Evolutionary conservation across 1,140 invertebrate genomes (phyloP).

Genomic region (Eueides isabella): DNA sequence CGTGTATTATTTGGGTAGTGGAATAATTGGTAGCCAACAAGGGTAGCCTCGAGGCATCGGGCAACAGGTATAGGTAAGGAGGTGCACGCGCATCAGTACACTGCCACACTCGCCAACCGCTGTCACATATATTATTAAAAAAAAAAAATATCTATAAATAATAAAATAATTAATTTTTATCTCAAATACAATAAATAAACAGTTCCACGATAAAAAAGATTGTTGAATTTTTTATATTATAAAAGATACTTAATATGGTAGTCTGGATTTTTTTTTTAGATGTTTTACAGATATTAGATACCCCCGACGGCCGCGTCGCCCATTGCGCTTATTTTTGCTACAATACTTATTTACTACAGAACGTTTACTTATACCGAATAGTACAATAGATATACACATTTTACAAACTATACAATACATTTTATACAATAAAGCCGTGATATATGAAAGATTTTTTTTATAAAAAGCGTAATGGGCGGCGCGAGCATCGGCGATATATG

Average conservation of each 20-base stretch:
- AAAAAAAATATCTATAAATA: too few relatives aligned
- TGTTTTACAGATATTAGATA: conserved; percentile 78
- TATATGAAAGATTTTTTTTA: conserved; percentile 74
- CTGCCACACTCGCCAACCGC: conserved; percentile 80
- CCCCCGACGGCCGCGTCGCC: conserved; percentile 63
- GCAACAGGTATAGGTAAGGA: conserved; percentile 64
- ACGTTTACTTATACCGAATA: conserved; percentile 69
- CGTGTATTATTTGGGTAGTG: conserved; percentile 45
- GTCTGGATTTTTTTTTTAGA: conserved; percentile 81
- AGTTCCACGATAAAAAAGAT: conserved; percentile 81
- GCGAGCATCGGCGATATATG: conserved; percentile 48
- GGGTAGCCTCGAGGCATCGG: conserved; percentile 69
- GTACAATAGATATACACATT: conserved; percentile 78
- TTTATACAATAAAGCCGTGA: conserved; percentile 74
- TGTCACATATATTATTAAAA: conserved; percentile 65
- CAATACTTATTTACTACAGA: conserved; percentile 69
- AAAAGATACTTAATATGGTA: conserved; percentile 81
- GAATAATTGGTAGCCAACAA: conserved; percentile 81
- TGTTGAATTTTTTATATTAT: conserved; percentile 82
- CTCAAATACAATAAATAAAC: conserved; percentile 79
- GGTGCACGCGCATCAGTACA: conserved; percentile 60
- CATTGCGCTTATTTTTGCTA: conserved; percentile 78
- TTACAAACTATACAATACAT: conserved; percentile 77
- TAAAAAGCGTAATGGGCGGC: conserved; percentile 65
- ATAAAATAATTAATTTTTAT: conserved; percentile 73